Evolutionary conservation across 2,888 invertebrate genomes (phyloP), one percentile per base, ranked within the genome.

Genomic region (Oxyteleia sp.): DNA sequence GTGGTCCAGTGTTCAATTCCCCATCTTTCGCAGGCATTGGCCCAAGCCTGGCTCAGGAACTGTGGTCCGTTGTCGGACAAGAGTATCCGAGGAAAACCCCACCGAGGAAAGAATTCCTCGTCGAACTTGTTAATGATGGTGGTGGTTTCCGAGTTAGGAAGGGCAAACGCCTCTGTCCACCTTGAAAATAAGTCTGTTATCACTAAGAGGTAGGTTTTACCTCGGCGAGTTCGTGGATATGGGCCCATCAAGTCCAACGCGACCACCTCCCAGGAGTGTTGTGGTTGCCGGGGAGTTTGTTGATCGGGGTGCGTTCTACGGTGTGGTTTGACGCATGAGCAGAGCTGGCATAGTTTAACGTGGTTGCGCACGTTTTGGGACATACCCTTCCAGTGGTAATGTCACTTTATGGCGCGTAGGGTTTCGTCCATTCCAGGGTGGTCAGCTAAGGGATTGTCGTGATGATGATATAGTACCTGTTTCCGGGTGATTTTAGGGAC

Each of bases 371-470:
- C 75, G 10, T 61, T 49, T 3, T 18, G 18, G 0, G 15, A 23
- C 32, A 84, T 41, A 0, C 66, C 61, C 3, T 66, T 68, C 85
- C 84, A 87, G 7, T 59, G 45, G 32, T 57, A 87, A 0, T 26
- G 1, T 10, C 15, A 11, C 8, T 53, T 69, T 0, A 85, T 79
- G 0, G 78, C 64, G 2, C 83, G 7, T 0, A 47, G 4, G 2
- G 87, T 87, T 72, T 89, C 85, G 1, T 86, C 87, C 4, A 49
- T 18, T 8, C 88, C 88, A 0, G 88, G 87, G 47, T 88, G 86
- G 1, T 84, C 86, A 1, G 86, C 85, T 0, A 26, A 18, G 0
- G 68, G 16, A 2, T 41, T 53, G 26, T 86, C 79, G 43, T 84
- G 86, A 32, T 43, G 59, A 3, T 74, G n/a, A 32, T 23, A 38